These are phyloP conservation scores for Calephelis nemesis DNA, from an alignment of 1,140 invertebrate species.

Conservation along the genomic window DNA sequence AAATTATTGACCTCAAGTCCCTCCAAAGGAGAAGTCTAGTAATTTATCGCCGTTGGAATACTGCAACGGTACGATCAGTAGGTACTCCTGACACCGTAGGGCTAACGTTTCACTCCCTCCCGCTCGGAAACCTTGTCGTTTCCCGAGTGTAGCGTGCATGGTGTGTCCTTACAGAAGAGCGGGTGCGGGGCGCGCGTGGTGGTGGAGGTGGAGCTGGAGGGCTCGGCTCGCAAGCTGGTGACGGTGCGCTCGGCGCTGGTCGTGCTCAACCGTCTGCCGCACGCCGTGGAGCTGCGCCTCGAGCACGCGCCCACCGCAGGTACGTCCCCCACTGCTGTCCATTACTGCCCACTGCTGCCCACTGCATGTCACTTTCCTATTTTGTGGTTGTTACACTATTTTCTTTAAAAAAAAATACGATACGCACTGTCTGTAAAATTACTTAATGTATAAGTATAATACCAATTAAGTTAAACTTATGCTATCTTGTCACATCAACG, in stretches of 20 bases:
- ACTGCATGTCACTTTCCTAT: not conserved
- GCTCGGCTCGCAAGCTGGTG: slow-evolving; percentile 96
- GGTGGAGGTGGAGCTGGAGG: slow-evolving; percentile 93
- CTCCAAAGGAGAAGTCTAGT: too few species aligned
- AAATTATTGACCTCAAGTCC: too few species aligned
- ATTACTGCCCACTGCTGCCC: not conserved
- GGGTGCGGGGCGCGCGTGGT: slow-evolving; percentile 85
- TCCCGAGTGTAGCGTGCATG: slow-evolving; percentile 29
- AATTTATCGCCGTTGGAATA: too few species aligned
- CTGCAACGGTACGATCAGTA: too few species aligned
- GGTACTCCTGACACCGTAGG: not conserved
- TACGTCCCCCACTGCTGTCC: not conserved
- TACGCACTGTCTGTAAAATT: too few species aligned
- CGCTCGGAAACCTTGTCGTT: slow-evolving; percentile 4
- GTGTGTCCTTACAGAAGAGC: slow-evolving; percentile 44
- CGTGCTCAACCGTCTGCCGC: slow-evolving; percentile 87
- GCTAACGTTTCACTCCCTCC: not conserved
- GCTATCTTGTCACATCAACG: too few species aligned
- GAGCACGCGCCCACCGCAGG: slow-evolving; percentile 43
- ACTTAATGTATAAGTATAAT: too few species aligned
- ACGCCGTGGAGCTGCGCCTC: slow-evolving; percentile 82
- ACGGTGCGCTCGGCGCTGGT: slow-evolving; percentile 94
- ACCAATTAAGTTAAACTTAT: too few species aligned
- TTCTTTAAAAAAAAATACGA: too few species aligned
- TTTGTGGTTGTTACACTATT: not conserved